Conservation (phyloP, 2,888 invertebrate genomes). For the Strigamia maritima region DNA sequence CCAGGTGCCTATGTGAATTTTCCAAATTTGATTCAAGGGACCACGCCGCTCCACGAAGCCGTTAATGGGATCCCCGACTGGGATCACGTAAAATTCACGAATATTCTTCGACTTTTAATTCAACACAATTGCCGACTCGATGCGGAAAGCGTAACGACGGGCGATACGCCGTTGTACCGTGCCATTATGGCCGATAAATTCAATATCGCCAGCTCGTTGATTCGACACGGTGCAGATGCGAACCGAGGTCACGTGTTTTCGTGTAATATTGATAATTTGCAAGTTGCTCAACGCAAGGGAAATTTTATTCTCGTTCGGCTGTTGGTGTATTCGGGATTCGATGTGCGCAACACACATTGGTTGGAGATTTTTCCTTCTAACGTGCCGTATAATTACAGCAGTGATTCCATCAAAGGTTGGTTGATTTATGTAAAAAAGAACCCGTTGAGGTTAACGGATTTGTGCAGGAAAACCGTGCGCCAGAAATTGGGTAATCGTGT, state of each 20-base stretch:
- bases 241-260: constrained; percentile 61
- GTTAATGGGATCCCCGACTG: constrained; percentile 59
- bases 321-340: constrained; percentile 54
- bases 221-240: constrained; percentile 64
- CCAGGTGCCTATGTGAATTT: constrained; percentile 60
- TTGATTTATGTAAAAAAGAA: constrained; percentile 54
- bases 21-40: constrained; percentile 58
- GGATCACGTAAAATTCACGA: constrained; percentile 55
- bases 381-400: constrained; percentile 41
- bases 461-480: constrained; percentile 61
- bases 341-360: constrained; percentile 44
- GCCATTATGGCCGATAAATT: constrained; percentile 58
- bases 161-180: constrained; percentile 59
- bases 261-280: constrained; percentile 54
- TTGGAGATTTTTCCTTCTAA: constrained; percentile 50
- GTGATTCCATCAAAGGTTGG: constrained; percentile 49
- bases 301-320: constrained; percentile 48
- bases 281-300: constrained; percentile 46
- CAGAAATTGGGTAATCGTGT: constrained; percentile 49
- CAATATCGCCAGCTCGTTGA: constrained; percentile 58
- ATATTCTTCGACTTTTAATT: constrained; percentile 57
- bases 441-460: constrained; percentile 59
- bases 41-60: constrained; percentile 63
- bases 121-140: constrained; percentile 57
- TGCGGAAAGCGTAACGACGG: constrained; percentile 49